Percentiles rank a stretch among this genome's conserved stretches.
phyloP scores from a whole-genome alignment of 2,888 invertebrate genomes.

The Anarsia innoxiella region DNA sequence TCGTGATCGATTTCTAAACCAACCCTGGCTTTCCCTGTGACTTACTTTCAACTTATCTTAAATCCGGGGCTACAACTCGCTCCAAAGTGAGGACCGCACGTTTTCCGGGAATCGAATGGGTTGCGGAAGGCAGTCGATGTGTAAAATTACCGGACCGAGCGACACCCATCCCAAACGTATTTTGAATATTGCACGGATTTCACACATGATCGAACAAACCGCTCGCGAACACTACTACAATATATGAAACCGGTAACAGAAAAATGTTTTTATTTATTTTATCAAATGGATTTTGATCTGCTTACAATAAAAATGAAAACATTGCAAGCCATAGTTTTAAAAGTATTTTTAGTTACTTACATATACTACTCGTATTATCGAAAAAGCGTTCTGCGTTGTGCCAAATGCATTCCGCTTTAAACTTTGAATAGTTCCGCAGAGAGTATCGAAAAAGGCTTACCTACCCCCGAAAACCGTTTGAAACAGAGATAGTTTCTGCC shows the following conservation, averaged over 20 bases:
- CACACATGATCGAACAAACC: background rate
- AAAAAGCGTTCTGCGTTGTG: too few species aligned
- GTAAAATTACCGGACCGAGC: slow-evolving; percentile 10
- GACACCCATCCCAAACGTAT: slow-evolving; percentile 1
- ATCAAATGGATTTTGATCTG: too few species aligned
- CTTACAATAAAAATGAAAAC: too few species aligned
- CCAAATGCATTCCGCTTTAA: too few species aligned
- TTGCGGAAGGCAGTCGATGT: slow-evolving; percentile 11
- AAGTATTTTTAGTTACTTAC: too few species aligned
- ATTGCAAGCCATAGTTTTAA: too few species aligned
- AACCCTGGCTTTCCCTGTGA: slow-evolving; percentile 1
- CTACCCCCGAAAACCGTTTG: too few species aligned
- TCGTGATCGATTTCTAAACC: background rate
- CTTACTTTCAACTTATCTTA: slow-evolving; percentile 8
- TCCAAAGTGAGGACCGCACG: slow-evolving; percentile 4
- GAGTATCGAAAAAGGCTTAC: too few species aligned
- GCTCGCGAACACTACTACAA: too few species aligned
- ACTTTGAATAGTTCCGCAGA: too few species aligned
- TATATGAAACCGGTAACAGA: background rate
- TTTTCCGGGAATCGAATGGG: slow-evolving; percentile 11
- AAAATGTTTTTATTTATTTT: too few species aligned
- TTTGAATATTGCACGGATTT: slow-evolving; percentile 6
- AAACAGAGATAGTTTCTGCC: slow-evolving; percentile 1
- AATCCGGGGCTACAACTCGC: slow-evolving; percentile 4
- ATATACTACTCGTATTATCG: too few species aligned